A percentile compares a stretch with the other conserved stretches of the same genome.
These are phyloP conservation scores for Ips nitidus DNA, from an alignment of 1,140 invertebrate species.

Conservation along the genomic window DNA sequence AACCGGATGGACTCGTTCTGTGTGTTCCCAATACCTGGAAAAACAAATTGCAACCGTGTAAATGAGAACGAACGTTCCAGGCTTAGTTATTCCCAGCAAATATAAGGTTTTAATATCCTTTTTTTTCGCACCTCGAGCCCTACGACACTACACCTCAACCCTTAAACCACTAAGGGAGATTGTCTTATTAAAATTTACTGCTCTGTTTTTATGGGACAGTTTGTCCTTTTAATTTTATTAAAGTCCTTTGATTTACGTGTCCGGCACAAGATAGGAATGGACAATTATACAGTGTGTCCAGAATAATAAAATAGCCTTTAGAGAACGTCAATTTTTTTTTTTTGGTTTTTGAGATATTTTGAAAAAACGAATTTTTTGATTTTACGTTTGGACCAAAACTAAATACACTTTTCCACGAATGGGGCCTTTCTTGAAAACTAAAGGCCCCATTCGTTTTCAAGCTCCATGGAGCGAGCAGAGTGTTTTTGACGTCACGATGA, in stretches of 20 bases:
- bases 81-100: constrained; percentile 26
- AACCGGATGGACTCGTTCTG: constrained; percentile 65
- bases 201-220: constrained; percentile 16
- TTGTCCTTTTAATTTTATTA: constrained; percentile 29
- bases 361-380: no score
- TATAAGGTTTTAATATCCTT: constrained; percentile 34
- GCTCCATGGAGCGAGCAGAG: no score
- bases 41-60: constrained; percentile 46
- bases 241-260: constrained; percentile 23
- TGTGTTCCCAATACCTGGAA: constrained; percentile 30
- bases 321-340: no score
- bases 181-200: constrained; percentile 31
- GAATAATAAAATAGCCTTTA: no score
- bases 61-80: constrained; percentile 37
- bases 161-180: constrained; percentile 21
- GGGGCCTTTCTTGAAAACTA: no score
- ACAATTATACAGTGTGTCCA: no score
- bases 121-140: constrained; percentile 19
- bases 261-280: constrained; percentile 1
- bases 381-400: no score
- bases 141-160: constrained; percentile 19
- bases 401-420: no score
- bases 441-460: no score
- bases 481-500: no score
- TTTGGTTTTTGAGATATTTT: no score